These are phyloP conservation scores for Heliconius aoede DNA, from an alignment of 2,888 invertebrate species.

Conservation along the genomic window DNA sequence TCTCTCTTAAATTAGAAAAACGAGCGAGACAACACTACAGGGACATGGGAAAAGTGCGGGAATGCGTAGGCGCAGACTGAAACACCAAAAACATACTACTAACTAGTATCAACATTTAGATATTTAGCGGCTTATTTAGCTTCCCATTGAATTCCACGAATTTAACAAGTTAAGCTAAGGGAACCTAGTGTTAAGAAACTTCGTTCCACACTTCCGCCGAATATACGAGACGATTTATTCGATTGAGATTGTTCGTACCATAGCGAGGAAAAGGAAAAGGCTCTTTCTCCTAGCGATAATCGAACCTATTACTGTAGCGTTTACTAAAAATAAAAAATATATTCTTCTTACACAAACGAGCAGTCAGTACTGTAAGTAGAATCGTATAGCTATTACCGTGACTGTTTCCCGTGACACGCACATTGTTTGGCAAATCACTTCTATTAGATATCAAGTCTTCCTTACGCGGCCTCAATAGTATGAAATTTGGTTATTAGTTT, in stretches of 20 bases:
- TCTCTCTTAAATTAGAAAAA: conserved; percentile 49
- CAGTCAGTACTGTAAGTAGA: neutral
- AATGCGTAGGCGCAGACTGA: conserved; percentile 46
- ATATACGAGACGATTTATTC: neutral
- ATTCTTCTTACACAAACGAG: too few relatives aligned
- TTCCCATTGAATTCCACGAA: too few relatives aligned
- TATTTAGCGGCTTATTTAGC: neutral
- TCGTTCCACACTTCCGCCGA: neutral
- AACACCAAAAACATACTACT: conserved; percentile 19
- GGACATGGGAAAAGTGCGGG: conserved; percentile 64
- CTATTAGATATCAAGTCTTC: neutral
- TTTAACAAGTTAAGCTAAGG: neutral
- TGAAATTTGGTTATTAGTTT: too few relatives aligned
- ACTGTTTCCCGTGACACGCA: conserved; percentile 65
- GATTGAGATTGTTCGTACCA: too few relatives aligned
- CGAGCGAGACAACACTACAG: conserved; percentile 56
- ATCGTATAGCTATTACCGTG: conserved; percentile 47
- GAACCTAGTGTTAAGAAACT: too few relatives aligned
- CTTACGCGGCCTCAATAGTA: too few relatives aligned
- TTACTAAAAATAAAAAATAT: too few relatives aligned
- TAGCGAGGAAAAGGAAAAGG: too few relatives aligned
- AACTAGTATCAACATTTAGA: neutral
- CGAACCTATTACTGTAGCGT: too few relatives aligned
- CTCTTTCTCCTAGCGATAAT: too few relatives aligned
- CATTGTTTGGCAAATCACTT: conserved; percentile 51